phyloP scores from a whole-genome alignment of 2,113 vertebrate genomes.

The Siniperca chuatsi region DNA sequence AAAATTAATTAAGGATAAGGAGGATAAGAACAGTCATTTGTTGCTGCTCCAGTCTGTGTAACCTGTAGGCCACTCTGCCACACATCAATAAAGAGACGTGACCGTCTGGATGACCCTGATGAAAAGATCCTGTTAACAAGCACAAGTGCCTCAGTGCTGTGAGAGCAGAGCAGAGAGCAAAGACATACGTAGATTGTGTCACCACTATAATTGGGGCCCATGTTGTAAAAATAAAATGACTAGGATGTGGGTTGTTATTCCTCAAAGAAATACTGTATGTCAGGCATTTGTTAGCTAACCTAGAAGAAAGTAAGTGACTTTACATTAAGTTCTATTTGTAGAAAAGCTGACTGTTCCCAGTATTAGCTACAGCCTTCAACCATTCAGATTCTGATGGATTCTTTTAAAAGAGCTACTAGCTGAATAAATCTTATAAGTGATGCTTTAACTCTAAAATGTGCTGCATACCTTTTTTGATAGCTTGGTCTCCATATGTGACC shows the following conservation, averaged over 20 bases:
- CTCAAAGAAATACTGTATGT: conserved; percentile 9
- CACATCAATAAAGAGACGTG: conserved; percentile 6
- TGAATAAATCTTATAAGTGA: background rate
- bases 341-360: background rate
- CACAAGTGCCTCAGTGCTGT: conserved; percentile 14
- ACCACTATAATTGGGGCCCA: conserved; percentile 56
- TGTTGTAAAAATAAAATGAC: conserved; percentile 32
- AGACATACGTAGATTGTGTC: conserved; percentile 32
- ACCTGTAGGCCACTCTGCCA: background rate
- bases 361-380: background rate
- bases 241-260: conserved; percentile 5
- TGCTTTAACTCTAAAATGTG: conserved; percentile 2
- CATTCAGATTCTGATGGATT: background rate
- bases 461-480: background rate
- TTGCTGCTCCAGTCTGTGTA: background rate
- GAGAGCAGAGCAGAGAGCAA: conserved; percentile 40
- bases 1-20: background rate
- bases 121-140: conserved; percentile 58
- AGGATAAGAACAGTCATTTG: background rate
- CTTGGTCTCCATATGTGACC: background rate
- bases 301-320: conserved; percentile 2
- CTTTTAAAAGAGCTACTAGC: background rate
- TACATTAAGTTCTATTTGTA: background rate
- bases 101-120: conserved; percentile 21
- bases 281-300: conserved; percentile 12